Evolutionary conservation across 2,113 vertebrate species (phyloP).

Genomic region (Erpornis zantholeuca): DNA sequence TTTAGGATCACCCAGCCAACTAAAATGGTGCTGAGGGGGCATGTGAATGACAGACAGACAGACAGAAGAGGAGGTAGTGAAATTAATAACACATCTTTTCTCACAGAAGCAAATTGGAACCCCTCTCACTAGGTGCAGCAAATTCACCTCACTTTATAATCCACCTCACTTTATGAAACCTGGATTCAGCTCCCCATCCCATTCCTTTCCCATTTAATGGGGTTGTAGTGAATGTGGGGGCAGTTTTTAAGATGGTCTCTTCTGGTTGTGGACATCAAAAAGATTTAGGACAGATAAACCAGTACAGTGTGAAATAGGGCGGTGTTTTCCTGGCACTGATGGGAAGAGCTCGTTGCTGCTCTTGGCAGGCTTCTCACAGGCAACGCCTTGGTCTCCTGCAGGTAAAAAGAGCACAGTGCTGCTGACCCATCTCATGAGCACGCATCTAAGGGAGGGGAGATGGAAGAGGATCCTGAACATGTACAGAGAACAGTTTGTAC

Average conservation of each 20-base stretch:
- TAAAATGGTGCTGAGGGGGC: not conserved
- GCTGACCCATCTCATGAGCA: not conserved
- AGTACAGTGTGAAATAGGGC: not conserved
- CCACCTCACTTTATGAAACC: not conserved
- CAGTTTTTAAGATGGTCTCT: not conserved
- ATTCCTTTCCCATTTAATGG: not conserved
- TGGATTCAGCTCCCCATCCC: not conserved
- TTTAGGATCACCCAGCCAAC: not conserved
- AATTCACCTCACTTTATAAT: not conserved
- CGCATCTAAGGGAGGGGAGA: not conserved
- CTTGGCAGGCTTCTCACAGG: not conserved
- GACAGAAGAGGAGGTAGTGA: not conserved
- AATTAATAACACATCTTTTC: not conserved
- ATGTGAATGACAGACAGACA: not conserved
- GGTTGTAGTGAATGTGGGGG: not conserved
- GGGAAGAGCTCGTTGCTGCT: not conserved
- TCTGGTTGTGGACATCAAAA: not conserved
- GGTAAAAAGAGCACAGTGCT: not conserved
- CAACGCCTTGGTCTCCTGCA: not conserved
- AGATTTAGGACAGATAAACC: not conserved
- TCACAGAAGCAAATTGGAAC: not conserved
- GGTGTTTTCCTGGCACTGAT: not conserved
- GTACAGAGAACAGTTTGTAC: not conserved
- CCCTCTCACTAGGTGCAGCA: not conserved
- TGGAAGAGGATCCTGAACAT: not conserved